phyloP scores from a whole-genome alignment of 2,113 vertebrate genomes.

The Eulemur macaco region DNA sequence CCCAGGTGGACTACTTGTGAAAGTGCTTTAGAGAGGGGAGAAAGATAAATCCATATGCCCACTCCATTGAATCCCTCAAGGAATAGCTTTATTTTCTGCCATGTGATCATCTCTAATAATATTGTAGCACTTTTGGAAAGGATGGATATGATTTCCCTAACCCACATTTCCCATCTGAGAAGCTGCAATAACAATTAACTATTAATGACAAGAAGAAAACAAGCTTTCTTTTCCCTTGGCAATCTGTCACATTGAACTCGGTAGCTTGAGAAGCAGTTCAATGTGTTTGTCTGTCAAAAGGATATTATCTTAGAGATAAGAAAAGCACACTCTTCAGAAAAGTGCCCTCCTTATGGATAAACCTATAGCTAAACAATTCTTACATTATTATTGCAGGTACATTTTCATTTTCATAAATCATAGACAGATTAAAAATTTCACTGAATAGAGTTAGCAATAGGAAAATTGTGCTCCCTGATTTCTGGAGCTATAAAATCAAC shows the following conservation, averaged over 20 bases:
- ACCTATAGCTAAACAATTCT: neutral
- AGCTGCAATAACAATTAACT: constrained; percentile 74
- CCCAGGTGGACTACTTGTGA: constrained; percentile 24
- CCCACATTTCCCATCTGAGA: constrained; percentile 60
- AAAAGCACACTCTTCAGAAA: constrained; percentile 2
- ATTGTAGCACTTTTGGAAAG: constrained; percentile 64
- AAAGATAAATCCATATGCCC: constrained; percentile 55
- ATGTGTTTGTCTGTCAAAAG: constrained; percentile 42
- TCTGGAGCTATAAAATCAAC: neutral
- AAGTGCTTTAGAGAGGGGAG: constrained; percentile 46
- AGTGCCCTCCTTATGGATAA: neutral
- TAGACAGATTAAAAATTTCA: constrained; percentile 30
- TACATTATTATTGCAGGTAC: neutral
- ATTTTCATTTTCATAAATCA: constrained; percentile 20
- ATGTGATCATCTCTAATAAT: constrained; percentile 65
- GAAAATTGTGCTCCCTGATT: neutral
- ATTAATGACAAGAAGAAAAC: constrained; percentile 74
- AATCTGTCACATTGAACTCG: constrained; percentile 60
- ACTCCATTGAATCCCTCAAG: constrained; percentile 59
- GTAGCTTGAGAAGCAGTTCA: constrained; percentile 31
- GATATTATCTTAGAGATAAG: constrained; percentile 5
- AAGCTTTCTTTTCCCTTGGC: constrained; percentile 64
- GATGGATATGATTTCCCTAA: constrained; percentile 53
- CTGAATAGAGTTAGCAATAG: neutral
- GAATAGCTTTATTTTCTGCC: constrained; percentile 61